Base-by-base conservation (phyloP, 2,888 invertebrate species). In the Andrena bicolor region DNA sequence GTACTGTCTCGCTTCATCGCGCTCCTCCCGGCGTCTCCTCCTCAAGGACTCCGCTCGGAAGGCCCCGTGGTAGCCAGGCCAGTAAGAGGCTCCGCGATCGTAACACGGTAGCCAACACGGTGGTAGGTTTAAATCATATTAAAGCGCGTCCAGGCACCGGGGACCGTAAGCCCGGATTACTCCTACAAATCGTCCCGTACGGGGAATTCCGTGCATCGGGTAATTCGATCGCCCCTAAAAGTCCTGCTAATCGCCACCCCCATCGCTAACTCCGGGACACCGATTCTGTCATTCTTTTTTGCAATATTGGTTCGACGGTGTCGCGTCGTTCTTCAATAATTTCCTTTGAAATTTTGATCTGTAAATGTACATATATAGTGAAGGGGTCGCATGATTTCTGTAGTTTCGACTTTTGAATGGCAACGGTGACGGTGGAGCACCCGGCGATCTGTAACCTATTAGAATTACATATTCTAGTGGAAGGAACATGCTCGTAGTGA, bases 101-200 rank as follows among this genome's bases (percentile, higher is more conserved):
- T 91, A 91, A 91, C 84, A 91, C 91, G 88, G 90, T 90, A 90
- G 90, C 89, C 83, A 81, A 86, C 85, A 89, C 83, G 85, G 82
- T 86, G 88, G 86, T 89, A 86, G 87, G 88, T 88, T 91, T 91
- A 91, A 91, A 90, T 91, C 90, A 90, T 84, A 90, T 90, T 91
- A 91, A 91, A 90, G 86, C 89, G 86, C 85, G 86, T 88, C 87
- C 86, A 87, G 84, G 82, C 73, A 80, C 78, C 81, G 73, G 82
- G 83, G 79, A 79, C 75, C 69, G 75, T 88, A 88, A 88, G 84
- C 84, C 78, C 71, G 87, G 88, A 89, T 89, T 88, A 89, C 72
- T 75, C 82, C 80, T 75, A 75, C 78, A 69, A 74, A 72, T 74
- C 77, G 61, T 75, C 76, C 77, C 82, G 76, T 64, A 71, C 75